Base-by-base conservation (phyloP, 2,113 vertebrate species). In the Hydrolagus affinis region DNA sequence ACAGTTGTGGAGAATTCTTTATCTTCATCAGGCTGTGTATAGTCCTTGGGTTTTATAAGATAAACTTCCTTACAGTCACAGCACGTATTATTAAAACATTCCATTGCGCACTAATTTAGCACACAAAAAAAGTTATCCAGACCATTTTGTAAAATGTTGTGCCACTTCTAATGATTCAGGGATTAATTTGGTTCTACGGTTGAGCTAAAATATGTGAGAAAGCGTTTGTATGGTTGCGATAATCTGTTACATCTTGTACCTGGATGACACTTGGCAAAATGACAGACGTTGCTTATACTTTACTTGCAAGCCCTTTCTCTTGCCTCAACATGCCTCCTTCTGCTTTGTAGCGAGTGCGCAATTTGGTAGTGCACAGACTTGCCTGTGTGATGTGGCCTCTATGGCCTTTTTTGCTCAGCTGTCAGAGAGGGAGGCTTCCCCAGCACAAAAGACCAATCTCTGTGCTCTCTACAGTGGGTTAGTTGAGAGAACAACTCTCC, bases 41-140 rank as follows among this genome's bases (percentile, higher is more conserved):
- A 90, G 90, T 90, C 89, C 89, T 56, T 83, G 62, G 25, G 89
- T 92, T 91, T 87, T 91, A 90, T 89, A 90, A 90, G 89, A 88
- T 87, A 91, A 90, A 92, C 91, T 92, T 93, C 90, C 89, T 87
- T 88, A 1, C 91, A 91, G 90, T 90, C 90, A 90, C 89, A 92
- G 74, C 21, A 91, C 91, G 91, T 90, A 92, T 89, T 86, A 92
- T 89, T 89, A 88, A 92, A 90, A 91, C 92, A 92, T 92, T 91
- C 91, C 91, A 89, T 89, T 90, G 94, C 93, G 92, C 94, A 94
- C 94, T 94, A 94, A 92, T 94, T 94, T 94, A 92, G 93, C 94
- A 90, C 94, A 93, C 85, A 70, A 88, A 88, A 91, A 88, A 90
- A 89, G 89, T 92, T 91, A 88, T 88, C 93, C 85, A 0, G 88